Percentiles rank a stretch among this genome's conserved stretches.
These are phyloP conservation scores for Lapara coniferarum DNA, from an alignment of 2,888 invertebrate species.

Conservation along the genomic window DNA sequence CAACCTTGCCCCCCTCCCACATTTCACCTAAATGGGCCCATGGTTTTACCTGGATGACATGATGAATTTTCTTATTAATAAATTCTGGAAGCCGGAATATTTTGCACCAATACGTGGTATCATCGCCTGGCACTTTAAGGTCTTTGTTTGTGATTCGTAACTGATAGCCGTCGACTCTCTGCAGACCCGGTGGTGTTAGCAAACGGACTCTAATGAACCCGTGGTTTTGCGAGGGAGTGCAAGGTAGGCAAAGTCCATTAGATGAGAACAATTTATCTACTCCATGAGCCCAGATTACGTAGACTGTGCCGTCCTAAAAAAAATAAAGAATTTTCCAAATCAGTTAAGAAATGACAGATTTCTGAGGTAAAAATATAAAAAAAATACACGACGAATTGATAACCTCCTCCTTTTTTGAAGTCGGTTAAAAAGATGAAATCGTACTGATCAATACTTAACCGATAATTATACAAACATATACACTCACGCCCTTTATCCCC, in stretches of 20 bases:
- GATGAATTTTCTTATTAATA: constrained; percentile 87
- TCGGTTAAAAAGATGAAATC: too few species aligned
- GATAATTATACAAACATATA: too few species aligned
- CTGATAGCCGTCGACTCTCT: constrained; percentile 76
- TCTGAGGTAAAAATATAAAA: too few species aligned
- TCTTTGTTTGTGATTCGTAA: constrained; percentile 85
- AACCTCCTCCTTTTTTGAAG: too few species aligned
- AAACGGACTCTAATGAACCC: constrained; percentile 92
- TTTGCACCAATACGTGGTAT: constrained; percentile 99
- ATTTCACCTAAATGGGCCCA: too few species aligned
- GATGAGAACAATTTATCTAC: constrained; percentile 88
- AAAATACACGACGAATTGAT: too few species aligned
- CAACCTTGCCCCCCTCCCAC: too few species aligned
- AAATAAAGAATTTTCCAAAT: neutral
- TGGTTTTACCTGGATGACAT: constrained; percentile 87
- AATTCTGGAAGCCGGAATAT: constrained; percentile 90
- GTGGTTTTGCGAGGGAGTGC: constrained; percentile 78
- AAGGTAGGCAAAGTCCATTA: constrained; percentile 85
- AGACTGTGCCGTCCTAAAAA: constrained; percentile 93
- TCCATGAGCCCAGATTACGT: constrained; percentile 93
- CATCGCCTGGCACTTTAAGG: constrained; percentile 89
- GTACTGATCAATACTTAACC: too few species aligned
- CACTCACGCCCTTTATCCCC: too few species aligned
- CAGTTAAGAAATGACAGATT: too few species aligned
- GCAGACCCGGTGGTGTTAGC: constrained; percentile 65